Percentiles rank a stretch among this genome's conserved stretches.
These are phyloP conservation scores for Mycteria americana DNA, from an alignment of 2,797 vertebrate species.

Conservation along the genomic window DNA sequence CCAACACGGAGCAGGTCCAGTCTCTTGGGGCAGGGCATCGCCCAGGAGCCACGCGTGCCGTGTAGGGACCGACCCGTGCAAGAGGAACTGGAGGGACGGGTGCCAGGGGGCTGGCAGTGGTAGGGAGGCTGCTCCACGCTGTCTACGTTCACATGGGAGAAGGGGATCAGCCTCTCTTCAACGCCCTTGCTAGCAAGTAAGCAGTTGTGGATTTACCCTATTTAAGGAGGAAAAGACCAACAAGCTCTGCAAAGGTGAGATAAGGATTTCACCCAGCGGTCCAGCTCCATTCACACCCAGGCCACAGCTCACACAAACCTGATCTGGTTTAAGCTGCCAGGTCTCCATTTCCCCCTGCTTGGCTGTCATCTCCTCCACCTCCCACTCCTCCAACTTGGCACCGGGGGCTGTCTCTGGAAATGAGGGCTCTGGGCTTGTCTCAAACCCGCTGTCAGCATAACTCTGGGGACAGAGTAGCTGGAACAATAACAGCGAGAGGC, in stretches of 20 bases:
- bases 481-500: neutral
- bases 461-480: neutral
- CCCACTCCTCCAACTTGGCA: neutral
- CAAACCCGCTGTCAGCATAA: neutral
- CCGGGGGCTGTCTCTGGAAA: neutral
- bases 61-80: accelerated
- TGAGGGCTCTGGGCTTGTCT: neutral
- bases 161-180: neutral
- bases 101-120: neutral
- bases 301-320: neutral
- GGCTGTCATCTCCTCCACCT: neutral
- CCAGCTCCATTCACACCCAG: neutral
- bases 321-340: neutral
- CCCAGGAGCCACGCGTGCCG: accelerated
- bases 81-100: neutral
- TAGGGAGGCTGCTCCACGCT: neutral
- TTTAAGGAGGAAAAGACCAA: neutral
- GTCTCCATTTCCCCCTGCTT: neutral
- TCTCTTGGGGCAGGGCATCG: accelerated
- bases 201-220: neutral
- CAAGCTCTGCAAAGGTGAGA: neutral
- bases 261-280: neutral
- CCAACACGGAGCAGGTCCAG: accelerated
- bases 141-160: neutral
- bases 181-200: neutral